phyloP scores from a whole-genome alignment of 2,113 vertebrate species.

The Trachemys scripta region DNA sequence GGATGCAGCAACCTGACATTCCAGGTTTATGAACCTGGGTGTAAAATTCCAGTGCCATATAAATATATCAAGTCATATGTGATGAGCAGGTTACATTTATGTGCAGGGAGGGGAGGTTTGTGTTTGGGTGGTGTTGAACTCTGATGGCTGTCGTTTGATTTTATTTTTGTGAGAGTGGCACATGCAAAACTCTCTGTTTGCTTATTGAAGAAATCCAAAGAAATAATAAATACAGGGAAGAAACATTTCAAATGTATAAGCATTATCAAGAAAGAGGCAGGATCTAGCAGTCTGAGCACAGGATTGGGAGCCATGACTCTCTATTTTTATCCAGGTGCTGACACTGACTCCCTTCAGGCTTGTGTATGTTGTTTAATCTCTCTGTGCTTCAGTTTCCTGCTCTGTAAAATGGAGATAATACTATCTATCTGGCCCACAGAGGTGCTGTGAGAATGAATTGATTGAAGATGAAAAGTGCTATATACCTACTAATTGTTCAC shows the following conservation, averaged over 20 bases:
- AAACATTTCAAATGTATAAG: background rate
- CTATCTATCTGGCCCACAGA: background rate
- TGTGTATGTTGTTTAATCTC: background rate
- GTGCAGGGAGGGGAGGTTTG: background rate
- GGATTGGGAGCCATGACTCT: background rate
- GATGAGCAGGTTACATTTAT: background rate
- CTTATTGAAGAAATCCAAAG: background rate
- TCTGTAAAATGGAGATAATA: background rate
- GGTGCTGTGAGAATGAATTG: background rate
- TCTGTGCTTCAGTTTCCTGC: background rate
- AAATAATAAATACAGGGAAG: background rate
- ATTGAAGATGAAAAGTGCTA: constrained; percentile 19
- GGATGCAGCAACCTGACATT: constrained; percentile 3
- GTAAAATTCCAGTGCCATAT: constrained; percentile 20
- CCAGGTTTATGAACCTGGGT: background rate
- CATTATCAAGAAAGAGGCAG: background rate
- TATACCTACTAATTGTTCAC: constrained; percentile 37
- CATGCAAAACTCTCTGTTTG: background rate
- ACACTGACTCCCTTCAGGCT: background rate
- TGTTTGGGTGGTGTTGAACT: background rate
- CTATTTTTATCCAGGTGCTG: constrained; percentile 21
- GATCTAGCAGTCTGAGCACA: background rate
- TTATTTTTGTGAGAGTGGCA: background rate
- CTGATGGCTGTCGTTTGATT: constrained; percentile 32
- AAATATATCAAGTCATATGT: background rate